These are phyloP conservation scores for Stomorhina lunata DNA, from an alignment of 2,888 invertebrate species.

Conservation along the genomic window DNA sequence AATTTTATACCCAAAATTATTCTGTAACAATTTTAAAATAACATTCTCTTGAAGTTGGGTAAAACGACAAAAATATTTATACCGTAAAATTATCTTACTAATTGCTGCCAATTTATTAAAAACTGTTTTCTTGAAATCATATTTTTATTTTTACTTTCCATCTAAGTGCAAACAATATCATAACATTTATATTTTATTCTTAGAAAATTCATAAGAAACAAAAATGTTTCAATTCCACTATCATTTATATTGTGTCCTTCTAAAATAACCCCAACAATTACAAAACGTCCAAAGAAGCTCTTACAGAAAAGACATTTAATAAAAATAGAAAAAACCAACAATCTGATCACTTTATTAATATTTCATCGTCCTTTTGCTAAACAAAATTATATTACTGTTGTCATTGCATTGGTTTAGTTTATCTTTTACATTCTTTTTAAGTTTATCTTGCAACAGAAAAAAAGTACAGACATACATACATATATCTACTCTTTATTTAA, in stretches of 20 bases:
- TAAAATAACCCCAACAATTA: no score
- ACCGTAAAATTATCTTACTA: no score
- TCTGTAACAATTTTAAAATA: no score
- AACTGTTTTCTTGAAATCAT: not conserved
- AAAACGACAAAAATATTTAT: no score
- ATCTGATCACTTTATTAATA: conserved; percentile 14
- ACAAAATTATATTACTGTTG: conserved; percentile 16
- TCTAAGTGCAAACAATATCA: not conserved
- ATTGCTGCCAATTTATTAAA: conserved; percentile 25
- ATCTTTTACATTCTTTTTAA: conserved; percentile 1
- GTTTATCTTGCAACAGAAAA: conserved; percentile 19
- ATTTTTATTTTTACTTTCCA: not conserved
- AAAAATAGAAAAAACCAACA: not conserved
- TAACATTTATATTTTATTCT: not conserved
- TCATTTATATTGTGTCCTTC: not conserved
- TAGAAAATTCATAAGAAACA: not conserved
- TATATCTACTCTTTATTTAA: conserved; percentile 16
- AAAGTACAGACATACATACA: conserved; percentile 19
- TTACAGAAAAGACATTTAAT: no score
- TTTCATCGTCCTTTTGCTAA: not conserved
- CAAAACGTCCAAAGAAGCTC: not conserved
- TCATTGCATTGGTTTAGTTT: conserved; percentile 2
- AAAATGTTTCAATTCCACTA: not conserved
- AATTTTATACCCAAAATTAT: no score
- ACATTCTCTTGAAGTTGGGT: no score